Percentiles rank a stretch among this genome's conserved stretches.
These are phyloP conservation scores for Tenthredo distinguenda DNA, from an alignment of 2,888 invertebrate genomes.

Conservation along the genomic window DNA sequence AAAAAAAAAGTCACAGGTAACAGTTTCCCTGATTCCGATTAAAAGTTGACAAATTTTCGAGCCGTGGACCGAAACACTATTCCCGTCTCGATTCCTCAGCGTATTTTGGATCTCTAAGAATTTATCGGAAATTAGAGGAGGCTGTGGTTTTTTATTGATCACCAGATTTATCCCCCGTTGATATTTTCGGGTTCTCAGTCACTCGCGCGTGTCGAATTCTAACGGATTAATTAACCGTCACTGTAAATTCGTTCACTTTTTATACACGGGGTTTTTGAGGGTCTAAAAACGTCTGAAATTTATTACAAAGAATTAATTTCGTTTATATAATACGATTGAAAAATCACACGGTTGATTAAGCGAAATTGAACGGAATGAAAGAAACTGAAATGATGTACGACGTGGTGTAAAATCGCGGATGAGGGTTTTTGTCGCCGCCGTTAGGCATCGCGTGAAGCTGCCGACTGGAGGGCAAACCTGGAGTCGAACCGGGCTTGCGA, in stretches of 20 bases:
- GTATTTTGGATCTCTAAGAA: not conserved
- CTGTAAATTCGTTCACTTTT: not conserved
- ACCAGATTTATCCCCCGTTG: not conserved
- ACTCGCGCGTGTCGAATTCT: not conserved
- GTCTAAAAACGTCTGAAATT: not conserved
- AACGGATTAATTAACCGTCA: not conserved
- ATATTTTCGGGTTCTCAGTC: not conserved
- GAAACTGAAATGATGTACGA: not conserved
- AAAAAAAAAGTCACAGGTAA: no score
- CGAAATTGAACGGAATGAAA: not conserved
- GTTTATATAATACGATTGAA: not conserved
- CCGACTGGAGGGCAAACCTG: conserved; percentile 63
- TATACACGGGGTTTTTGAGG: not conserved
- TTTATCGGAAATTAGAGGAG: not conserved
- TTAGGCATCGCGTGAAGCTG: conserved; percentile 65
- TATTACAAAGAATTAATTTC: not conserved
- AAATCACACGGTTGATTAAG: not conserved
- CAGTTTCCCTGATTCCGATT: no score
- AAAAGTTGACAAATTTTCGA: no score
- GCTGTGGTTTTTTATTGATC: not conserved
- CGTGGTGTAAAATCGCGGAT: not conserved
- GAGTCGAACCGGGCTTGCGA: conserved; percentile 45
- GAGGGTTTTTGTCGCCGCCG: conserved; percentile 54
- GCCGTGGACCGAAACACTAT: not conserved
- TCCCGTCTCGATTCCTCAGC: no score